Conservation (phyloP, 1,140 invertebrate genomes). For the Sitobion miscanthi region DNA sequence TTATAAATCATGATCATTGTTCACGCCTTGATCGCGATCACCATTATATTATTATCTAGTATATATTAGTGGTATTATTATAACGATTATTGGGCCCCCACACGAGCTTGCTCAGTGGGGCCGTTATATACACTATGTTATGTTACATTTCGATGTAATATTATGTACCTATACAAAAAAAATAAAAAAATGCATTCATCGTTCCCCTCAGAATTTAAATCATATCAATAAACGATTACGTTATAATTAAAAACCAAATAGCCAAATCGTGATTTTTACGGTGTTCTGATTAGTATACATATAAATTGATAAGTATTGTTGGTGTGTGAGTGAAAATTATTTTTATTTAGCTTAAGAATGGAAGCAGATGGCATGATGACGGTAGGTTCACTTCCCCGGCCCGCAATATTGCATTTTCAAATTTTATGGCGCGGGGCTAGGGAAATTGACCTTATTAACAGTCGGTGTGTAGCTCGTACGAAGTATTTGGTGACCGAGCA, state of each 20-base stretch:
- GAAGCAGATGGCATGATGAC: background rate
- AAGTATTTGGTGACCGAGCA: background rate
- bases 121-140: no score
- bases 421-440: background rate
- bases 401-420: background rate
- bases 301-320: background rate
- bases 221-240: no score
- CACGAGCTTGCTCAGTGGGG: no score
- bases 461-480: no score
- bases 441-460: background rate
- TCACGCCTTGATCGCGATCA: background rate
- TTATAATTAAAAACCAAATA: background rate
- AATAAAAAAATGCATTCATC: no score
- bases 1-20: background rate
- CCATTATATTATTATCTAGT: no score
- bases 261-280: background rate
- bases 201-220: no score
- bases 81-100: no score
- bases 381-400: background rate
- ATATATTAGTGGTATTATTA: no score
- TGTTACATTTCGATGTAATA: no score
- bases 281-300: background rate
- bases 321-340: background rate
- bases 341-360: background rate
- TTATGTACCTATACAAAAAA: no score